Percentiles rank a stretch among this genome's conserved stretches.
phyloP scores from a whole-genome alignment of 2,888 invertebrate species.

The Mythimna ferrago region DNA sequence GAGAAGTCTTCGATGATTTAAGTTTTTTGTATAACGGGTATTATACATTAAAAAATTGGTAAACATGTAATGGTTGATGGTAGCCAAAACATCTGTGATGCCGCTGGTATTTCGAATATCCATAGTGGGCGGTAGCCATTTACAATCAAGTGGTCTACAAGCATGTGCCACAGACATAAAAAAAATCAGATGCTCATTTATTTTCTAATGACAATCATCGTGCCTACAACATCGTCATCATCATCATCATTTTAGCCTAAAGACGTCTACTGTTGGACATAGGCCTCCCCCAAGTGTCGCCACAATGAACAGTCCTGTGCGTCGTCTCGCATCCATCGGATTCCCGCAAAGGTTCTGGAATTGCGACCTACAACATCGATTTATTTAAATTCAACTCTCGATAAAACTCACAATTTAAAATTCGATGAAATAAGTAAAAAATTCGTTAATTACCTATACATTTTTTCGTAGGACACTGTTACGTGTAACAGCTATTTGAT shows the following conservation, averaged over 20 bases:
- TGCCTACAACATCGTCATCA: neutral
- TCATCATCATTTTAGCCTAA: too few species aligned
- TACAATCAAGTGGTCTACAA: neutral
- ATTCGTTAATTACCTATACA: constrained; percentile 55
- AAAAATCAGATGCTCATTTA: constrained; percentile 29
- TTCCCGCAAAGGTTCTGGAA: too few species aligned
- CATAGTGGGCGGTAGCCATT: neutral
- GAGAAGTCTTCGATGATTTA: neutral
- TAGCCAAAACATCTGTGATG: neutral
- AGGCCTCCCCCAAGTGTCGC: too few species aligned
- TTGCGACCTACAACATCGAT: constrained; percentile 7
- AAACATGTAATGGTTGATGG: neutral
- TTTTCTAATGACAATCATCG: constrained; percentile 35
- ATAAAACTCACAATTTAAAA: constrained; percentile 50
- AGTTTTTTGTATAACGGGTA: neutral
- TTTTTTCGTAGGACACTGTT: constrained; percentile 58
- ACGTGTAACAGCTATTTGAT: constrained; percentile 55
- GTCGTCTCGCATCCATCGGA: too few species aligned
- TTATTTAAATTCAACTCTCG: constrained; percentile 24
- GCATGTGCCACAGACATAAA: neutral
- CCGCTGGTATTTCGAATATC: neutral
- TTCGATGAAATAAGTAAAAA: constrained; percentile 55
- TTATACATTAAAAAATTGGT: neutral
- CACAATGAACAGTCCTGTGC: too few species aligned
- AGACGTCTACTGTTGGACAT: too few species aligned